Conservation (phyloP, 2,113 vertebrate species). For the Neotragus pygmaeus region DNA sequence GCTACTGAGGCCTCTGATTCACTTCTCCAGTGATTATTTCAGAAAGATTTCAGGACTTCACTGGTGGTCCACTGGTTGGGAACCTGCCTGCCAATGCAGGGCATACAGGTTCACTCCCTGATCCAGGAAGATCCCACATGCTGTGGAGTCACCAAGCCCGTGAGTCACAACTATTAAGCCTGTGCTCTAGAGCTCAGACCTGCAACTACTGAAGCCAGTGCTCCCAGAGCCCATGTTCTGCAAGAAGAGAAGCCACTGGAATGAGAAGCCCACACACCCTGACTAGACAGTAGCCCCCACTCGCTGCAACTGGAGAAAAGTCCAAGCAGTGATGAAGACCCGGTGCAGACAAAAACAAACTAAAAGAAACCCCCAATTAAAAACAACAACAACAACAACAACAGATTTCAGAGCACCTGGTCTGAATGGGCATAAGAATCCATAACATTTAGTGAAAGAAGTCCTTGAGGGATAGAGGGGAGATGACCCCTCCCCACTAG, state of each 20-base stretch:
- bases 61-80: neutral
- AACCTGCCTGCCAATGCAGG: neutral
- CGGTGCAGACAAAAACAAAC: neutral
- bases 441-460: neutral
- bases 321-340: neutral
- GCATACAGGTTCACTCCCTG: neutral
- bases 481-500: neutral
- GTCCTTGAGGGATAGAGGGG: neutral
- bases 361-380: neutral
- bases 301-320: neutral
- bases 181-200: neutral
- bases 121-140: neutral
- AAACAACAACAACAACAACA: no score
- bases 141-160: neutral
- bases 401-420: neutral
- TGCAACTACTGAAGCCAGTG: neutral
- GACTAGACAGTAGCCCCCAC: neutral
- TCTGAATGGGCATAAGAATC: neutral
- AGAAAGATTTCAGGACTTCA: neutral
- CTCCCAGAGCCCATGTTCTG: neutral
- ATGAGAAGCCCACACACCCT: neutral
- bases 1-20: neutral
- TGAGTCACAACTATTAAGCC: neutral
- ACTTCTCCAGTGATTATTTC: neutral
- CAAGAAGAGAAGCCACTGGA: neutral